Percentiles rank a stretch among this genome's conserved stretches.
These are phyloP conservation scores for Abrostola triplasia DNA, from an alignment of 2,888 invertebrate species.

Conservation along the genomic window DNA sequence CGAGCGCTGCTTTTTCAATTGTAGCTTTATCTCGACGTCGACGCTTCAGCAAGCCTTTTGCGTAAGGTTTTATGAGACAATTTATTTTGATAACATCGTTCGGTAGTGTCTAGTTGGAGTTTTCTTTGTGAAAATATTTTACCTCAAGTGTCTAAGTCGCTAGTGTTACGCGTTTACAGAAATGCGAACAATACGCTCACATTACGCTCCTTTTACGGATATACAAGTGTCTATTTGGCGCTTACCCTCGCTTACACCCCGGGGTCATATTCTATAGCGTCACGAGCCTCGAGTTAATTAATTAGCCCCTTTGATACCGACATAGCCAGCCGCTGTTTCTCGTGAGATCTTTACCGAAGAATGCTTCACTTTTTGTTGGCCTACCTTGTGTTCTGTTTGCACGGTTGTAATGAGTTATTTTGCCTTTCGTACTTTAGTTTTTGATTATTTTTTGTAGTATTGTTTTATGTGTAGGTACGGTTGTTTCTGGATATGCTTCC, in stretches of 20 bases:
- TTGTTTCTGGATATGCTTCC: neutral
- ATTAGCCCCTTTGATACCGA: constrained; percentile 74
- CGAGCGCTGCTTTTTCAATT: constrained; percentile 44
- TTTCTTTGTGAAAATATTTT: constrained; percentile 7
- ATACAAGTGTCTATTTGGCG: constrained; percentile 57
- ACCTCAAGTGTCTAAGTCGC: neutral
- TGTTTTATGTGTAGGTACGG: constrained; percentile 1
- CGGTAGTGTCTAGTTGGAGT: constrained; percentile 10
- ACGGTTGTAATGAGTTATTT: constrained; percentile 39
- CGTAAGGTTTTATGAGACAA: constrained; percentile 43
- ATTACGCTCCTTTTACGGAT: constrained; percentile 47
- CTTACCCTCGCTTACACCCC: constrained; percentile 57
- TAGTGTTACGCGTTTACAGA: constrained; percentile 34
- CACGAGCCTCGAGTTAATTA: constrained; percentile 76
- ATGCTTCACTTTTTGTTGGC: constrained; percentile 60
- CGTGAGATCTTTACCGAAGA: constrained; percentile 61
- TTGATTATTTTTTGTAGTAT: constrained; percentile 16
- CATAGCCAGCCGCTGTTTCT: constrained; percentile 50
- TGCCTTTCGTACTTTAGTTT: constrained; percentile 16
- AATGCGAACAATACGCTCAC: constrained; percentile 41
- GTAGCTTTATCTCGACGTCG: constrained; percentile 42
- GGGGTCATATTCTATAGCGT: constrained; percentile 66
- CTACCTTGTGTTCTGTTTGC: constrained; percentile 55
- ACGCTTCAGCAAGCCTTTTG: constrained; percentile 31
- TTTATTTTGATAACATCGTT: constrained; percentile 54